Base-by-base conservation (phyloP, 2,888 invertebrate species). In the Drosophila crucigera region DNA sequence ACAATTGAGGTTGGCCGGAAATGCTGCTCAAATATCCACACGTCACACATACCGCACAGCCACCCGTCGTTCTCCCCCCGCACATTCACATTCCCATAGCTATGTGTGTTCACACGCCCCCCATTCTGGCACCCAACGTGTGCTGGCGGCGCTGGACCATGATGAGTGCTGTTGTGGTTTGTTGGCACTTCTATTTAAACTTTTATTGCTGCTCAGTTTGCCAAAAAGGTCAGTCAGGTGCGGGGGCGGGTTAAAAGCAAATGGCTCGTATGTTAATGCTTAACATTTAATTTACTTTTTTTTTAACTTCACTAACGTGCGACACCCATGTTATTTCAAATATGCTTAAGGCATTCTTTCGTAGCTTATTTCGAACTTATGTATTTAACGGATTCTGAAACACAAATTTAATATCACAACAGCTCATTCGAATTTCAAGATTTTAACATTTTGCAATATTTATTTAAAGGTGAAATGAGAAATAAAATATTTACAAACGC, bases 181-280 rank as follows among this genome's bases (percentile, higher is more conserved):
- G 91, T 87, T 90, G 91, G 82, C 81, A 86, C 89, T 89, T 89
- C 87, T 86, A 90, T 87, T 87, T 91, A 90, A 87, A 90, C 89
- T 89, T 87, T 87, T 87, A 87, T 90, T 87, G 84, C 86, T 75
- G 89, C 83, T 83, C 89, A 85, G 78, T 75, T 81, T 78, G 69
- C 69, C 69, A 70, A 73, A 78, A 79, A 78, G 78, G 78, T 79
- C 78, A 77, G 68, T 55, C 52, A 62, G 76, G 60, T 53, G 68
- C 37, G 22, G 28, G 31, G 62, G 25, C n/a, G 14, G 35, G 43
- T 16, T 11, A 14, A 43, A 56, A 41, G 54, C 31, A 53, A 49
- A 62, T 62, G 72, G 82, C 64, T 79, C 80, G 88, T 74, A 82
- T 84, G 78, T 82, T 79, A 84, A 90, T 90, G 77, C 43, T 43